Percentiles rank a stretch among this genome's conserved stretches.
phyloP scores from a whole-genome alignment of 2,888 invertebrate species.

The Tinea pellionella region DNA sequence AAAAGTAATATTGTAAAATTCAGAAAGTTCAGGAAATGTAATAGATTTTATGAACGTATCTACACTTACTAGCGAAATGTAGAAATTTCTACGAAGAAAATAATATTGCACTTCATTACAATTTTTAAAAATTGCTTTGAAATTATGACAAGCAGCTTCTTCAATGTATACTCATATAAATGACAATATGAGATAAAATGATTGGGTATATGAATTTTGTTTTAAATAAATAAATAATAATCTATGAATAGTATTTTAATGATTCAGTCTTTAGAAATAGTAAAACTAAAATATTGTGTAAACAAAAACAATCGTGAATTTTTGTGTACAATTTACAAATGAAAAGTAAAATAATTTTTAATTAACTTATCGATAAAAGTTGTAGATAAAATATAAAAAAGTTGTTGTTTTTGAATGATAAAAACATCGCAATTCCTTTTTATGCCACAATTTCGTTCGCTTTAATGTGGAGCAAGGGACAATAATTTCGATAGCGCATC shows the following conservation, averaged over 20 bases:
- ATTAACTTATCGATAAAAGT: background rate
- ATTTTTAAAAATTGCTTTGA: background rate
- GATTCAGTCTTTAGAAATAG: no score
- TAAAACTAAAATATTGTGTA: no score
- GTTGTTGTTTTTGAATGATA: constrained; percentile 6
- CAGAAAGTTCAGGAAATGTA: background rate
- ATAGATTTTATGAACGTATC: background rate
- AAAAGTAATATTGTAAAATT: background rate
- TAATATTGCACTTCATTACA: background rate
- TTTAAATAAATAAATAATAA: no score
- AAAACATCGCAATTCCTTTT: constrained; percentile 16
- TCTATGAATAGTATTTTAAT: no score
- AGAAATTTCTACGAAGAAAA: background rate
- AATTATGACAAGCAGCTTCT: no score
- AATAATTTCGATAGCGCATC: constrained; percentile 31
- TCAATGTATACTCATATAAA: no score
- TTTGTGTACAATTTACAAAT: no score
- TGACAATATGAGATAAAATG: no score
- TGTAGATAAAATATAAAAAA: background rate
- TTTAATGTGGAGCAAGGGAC: constrained; percentile 26
- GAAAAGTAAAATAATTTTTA: background rate
- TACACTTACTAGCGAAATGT: no score
- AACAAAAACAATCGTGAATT: no score
- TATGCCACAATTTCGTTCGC: constrained; percentile 21
- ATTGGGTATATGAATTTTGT: no score